Evolutionary conservation across 2,888 invertebrate species (phyloP).

Genomic region (Melinopterus prodromus): DNA sequence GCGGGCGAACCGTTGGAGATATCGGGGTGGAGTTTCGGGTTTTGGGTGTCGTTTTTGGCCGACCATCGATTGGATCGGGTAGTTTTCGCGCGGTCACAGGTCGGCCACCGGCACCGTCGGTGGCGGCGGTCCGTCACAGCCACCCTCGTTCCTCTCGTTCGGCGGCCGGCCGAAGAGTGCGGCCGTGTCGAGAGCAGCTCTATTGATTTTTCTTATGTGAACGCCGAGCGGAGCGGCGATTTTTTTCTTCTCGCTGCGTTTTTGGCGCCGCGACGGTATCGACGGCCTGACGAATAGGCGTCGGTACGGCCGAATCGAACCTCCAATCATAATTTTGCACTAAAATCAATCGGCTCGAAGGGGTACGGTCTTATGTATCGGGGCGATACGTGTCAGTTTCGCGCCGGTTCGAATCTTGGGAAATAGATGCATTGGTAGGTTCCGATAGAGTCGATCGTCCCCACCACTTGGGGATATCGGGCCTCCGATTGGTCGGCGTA

Average conservation of each 20-base stretch:
- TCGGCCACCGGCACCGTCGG: conserved; percentile 20
- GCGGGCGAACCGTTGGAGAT: neutral
- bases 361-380: conserved; percentile 6
- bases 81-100: conserved; percentile 20
- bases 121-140: conserved; percentile 26
- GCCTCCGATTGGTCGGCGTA: conserved; percentile 64
- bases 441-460: conserved; percentile 54
- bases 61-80: conserved; percentile 7
- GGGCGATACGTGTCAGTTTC: conserved; percentile 32
- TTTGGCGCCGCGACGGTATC: conserved; percentile 26
- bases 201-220: conserved; percentile 24
- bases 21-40: conserved; percentile 6
- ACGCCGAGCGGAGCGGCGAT: conserved; percentile 15
- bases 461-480: conserved; percentile 37
- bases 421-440: conserved; percentile 55
- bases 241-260: conserved; percentile 28
- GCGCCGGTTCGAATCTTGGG: conserved; percentile 35
- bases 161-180: conserved; percentile 16
- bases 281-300: conserved; percentile 16
- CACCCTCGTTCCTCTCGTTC: conserved; percentile 18
- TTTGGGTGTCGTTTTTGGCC: conserved; percentile 9
- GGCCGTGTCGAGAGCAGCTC: conserved; percentile 7
- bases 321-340: conserved; percentile 37
- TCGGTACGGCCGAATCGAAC: conserved; percentile 28
- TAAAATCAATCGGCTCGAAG: conserved; percentile 33